Conservation (phyloP, 2,888 invertebrate genomes). For the Listrodromus nycthemerus region DNA sequence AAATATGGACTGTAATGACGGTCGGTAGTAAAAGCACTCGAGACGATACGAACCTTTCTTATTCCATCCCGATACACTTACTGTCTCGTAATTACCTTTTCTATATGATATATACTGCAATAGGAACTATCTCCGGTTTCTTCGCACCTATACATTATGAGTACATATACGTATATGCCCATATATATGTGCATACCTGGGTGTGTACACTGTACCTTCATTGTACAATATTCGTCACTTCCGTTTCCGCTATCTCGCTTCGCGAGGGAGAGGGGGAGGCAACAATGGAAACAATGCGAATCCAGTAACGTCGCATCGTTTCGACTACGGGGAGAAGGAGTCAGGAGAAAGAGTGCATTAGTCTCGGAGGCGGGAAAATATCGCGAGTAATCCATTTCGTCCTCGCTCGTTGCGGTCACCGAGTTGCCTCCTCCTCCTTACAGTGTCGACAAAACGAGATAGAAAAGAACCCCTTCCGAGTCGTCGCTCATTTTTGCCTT, state of each 20-base stretch:
- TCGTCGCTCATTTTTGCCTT: slow-evolving; percentile 56
- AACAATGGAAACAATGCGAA: slow-evolving; percentile 62
- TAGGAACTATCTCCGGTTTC: slow-evolving; percentile 43
- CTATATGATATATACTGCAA: slow-evolving; percentile 33
- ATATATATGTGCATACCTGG: neutral
- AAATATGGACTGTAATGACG: slow-evolving; percentile 29
- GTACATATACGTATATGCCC: neutral
- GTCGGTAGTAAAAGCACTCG: slow-evolving; percentile 6
- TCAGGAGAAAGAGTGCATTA: slow-evolving; percentile 46
- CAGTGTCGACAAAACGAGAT: slow-evolving; percentile 16
- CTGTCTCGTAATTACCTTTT: slow-evolving; percentile 60
- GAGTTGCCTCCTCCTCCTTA: slow-evolving; percentile 5
- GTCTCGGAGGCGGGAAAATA: slow-evolving; percentile 58
- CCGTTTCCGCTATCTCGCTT: slow-evolving; percentile 59
- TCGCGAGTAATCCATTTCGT: slow-evolving; percentile 62
- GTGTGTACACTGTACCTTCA: slow-evolving; percentile 2
- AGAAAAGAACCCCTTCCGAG: slow-evolving; percentile 14
- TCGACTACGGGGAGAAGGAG: slow-evolving; percentile 27
- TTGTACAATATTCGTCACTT: slow-evolving; percentile 48
- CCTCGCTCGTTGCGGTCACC: slow-evolving; percentile 43
- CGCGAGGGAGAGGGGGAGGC: slow-evolving; percentile 10
- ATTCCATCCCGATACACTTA: slow-evolving; percentile 40
- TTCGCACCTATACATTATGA: slow-evolving; percentile 12
- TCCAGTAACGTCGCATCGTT: slow-evolving; percentile 40
- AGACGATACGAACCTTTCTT: slow-evolving; percentile 30